Conservation (phyloP, 2,113 vertebrate genomes). For the Stegastes partitus region DNA sequence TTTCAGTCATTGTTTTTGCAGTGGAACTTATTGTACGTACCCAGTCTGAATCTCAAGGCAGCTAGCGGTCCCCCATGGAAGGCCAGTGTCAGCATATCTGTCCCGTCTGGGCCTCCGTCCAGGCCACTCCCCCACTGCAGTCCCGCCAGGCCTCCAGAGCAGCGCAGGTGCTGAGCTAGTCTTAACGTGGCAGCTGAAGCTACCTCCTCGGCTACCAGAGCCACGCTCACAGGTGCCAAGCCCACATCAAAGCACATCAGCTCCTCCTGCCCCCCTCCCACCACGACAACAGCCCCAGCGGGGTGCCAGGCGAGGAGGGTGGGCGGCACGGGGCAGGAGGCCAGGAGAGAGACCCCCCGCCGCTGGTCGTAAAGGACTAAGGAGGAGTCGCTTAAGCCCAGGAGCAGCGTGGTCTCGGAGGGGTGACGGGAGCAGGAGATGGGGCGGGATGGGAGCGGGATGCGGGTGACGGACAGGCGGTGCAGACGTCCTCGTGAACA, state of each 20-base stretch:
- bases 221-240: conserved; percentile 88
- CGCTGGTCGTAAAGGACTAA: conserved; percentile 90
- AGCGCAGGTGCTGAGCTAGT: conserved; percentile 85
- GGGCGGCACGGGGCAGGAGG: conserved; percentile 87
- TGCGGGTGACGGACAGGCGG: conserved; percentile 83
- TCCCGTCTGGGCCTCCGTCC: conserved; percentile 68
- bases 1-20: background rate
- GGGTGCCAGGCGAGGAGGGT: conserved; percentile 91
- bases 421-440: conserved; percentile 89
- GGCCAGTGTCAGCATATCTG: conserved; percentile 85
- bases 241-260: conserved; percentile 93
- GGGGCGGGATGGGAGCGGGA: conserved; percentile 87
- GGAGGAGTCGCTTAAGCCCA: conserved; percentile 93
- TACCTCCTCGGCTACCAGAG: conserved; percentile 89
- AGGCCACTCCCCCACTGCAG: conserved; percentile 86
- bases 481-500: conserved; percentile 85
- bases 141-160: conserved; percentile 86
- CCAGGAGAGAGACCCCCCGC: conserved; percentile 83
- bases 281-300: conserved; percentile 86
- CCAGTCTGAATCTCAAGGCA: conserved; percentile 89
- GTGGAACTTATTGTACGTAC: conserved; percentile 79
- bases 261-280: conserved; percentile 91
- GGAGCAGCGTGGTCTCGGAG: conserved; percentile 86
- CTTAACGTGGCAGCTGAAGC: conserved; percentile 85
- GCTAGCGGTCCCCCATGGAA: conserved; percentile 92